Evolutionary conservation across 2,888 invertebrate species (phyloP).

Genomic region (Parelbella ahira): DNA sequence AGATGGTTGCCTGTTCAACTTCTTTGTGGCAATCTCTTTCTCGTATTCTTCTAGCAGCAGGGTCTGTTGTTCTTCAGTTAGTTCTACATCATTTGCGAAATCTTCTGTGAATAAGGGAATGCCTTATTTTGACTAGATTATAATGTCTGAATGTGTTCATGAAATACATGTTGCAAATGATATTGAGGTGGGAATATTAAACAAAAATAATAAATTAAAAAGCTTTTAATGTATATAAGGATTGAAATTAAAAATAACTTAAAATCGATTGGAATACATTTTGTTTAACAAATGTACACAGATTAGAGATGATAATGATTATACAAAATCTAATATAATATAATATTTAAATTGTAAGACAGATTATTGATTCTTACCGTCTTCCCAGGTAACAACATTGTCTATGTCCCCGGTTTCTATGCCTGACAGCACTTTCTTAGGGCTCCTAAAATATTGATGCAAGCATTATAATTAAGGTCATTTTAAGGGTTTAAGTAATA

Average conservation of each 20-base stretch:
- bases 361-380: conserved; percentile 54
- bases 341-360: too few species aligned
- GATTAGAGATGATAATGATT: too few species aligned
- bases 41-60: conserved; percentile 85
- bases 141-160: background rate
- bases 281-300: too few species aligned
- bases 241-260: conserved; percentile 3
- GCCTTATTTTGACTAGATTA: conserved; percentile 6
- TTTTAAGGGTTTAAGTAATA: too few species aligned
- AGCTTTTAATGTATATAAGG: conserved; percentile 20
- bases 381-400: conserved; percentile 66
- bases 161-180: background rate
- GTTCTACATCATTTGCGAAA: conserved; percentile 83
- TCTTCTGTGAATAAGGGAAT: conserved; percentile 72
- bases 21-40: conserved; percentile 78
- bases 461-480: background rate
- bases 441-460: conserved; percentile 47
- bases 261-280: too few species aligned
- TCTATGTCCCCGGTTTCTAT: conserved; percentile 47
- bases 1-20: conserved; percentile 39
- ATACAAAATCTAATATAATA: too few species aligned
- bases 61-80: conserved; percentile 86
- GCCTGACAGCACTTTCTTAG: conserved; percentile 60
- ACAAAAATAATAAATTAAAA: conserved; percentile 8
- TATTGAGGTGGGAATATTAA: conserved; percentile 6